Base-by-base conservation (phyloP, 2,888 invertebrate species). In the Galerucella calmariensis region DNA sequence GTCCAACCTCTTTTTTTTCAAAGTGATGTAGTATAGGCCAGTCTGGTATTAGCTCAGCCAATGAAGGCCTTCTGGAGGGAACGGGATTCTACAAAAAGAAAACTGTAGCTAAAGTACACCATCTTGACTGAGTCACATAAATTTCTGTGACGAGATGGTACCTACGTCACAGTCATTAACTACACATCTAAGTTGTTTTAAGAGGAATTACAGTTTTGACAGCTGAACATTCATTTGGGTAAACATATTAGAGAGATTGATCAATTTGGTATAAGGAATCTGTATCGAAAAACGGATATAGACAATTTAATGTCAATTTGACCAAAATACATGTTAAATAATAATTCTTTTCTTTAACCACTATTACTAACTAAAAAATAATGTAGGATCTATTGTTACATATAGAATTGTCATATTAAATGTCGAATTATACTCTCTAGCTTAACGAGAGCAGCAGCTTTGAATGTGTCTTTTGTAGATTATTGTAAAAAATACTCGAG, bases 11-110 rank as follows among this genome's bases (percentile, higher is more conserved):
- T 92, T 93, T 91, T 90, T 90, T 92, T 90, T 90, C 91, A 91
- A 92, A 92, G 90, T 92, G 93, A 89, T 94, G 94, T 88, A 95
- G 93, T 88, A 92, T 93, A 87, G 97, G 97, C 97, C 97, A 97
- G 91, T 97, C 97, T 87, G 97, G 97, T 89, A 97, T 97, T 91
- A 97, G 91, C 90, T 97, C 97, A 86, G 96, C 96, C 89, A 97
- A 91, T 86, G 96, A 96, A 87, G 92, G 94, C 91, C 95, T 92
- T 92, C 96, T 93, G 84, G 90, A 89, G 88, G 90, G 87, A 87
- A 86, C 85, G 81, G 87, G 86, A 82, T 84, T 86, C 87, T 88
- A 87, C 82, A 88, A 88, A 88, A 86, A 86, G 78, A 81, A 88
- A 88, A 88, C 86, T 87, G 84, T 79, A 84, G 84, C 86, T 87